These are phyloP conservation scores for Steinernema carpocapsae DNA, from an alignment of 2,888 invertebrate genomes.

Conservation along the genomic window DNA sequence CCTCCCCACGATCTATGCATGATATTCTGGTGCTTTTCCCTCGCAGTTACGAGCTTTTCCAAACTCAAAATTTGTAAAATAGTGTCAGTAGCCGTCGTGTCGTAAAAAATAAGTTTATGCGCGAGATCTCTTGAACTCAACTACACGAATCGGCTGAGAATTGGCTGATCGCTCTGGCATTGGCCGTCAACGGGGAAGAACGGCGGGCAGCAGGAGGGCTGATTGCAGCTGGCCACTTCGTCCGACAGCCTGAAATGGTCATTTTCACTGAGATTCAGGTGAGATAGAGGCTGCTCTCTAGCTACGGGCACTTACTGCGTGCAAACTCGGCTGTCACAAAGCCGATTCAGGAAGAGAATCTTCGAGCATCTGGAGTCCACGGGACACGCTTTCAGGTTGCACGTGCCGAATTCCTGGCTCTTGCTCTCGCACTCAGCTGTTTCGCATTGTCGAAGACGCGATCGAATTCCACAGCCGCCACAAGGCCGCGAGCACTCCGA, in stretches of 20 bases:
- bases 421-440: slow-evolving; percentile 63
- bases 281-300: neutral
- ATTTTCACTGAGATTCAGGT: neutral
- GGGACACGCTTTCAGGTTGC: slow-evolving; percentile 65
- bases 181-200: slow-evolving; percentile 58
- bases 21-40: neutral
- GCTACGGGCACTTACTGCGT: slow-evolving; percentile 22
- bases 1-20: slow-evolving; percentile 15
- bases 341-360: slow-evolving; percentile 52
- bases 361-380: slow-evolving; percentile 57
- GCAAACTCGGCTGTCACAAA: slow-evolving; percentile 52
- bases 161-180: slow-evolving; percentile 47
- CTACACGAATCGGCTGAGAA: slow-evolving; percentile 9
- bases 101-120: neutral
- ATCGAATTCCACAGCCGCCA: slow-evolving; percentile 64
- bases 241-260: slow-evolving; percentile 41
- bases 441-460: slow-evolving; percentile 54
- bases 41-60: neutral
- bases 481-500: slow-evolving; percentile 59
- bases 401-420: slow-evolving; percentile 63
- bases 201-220: slow-evolving; percentile 65
- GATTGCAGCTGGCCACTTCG: slow-evolving; percentile 54
- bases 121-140: slow-evolving; percentile 12
- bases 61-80: neutral
- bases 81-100: neutral